Percentiles rank a stretch among this genome's conserved stretches.
Conservation (phyloP, 2,888 invertebrate genomes). For the Limnephilus lunatus region DNA sequence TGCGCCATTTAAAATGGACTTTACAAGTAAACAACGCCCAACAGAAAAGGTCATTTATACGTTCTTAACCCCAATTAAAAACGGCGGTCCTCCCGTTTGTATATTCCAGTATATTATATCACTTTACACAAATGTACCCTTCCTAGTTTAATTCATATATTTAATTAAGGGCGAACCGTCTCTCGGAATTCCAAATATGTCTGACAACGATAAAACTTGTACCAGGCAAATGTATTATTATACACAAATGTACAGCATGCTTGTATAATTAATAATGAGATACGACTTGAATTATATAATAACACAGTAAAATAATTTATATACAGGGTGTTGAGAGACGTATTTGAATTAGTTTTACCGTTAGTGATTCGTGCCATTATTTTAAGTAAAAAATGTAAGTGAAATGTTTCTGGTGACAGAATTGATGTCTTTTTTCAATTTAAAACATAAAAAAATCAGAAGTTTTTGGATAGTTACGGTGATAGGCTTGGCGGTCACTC, state of each 20-base stretch:
- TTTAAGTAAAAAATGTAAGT: no score
- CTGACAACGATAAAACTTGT: neutral
- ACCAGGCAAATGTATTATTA: neutral
- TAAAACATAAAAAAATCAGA: no score
- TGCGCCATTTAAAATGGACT: no score
- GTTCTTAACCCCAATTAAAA: neutral
- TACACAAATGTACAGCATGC: neutral
- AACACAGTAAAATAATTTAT: neutral
- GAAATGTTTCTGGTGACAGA: no score
- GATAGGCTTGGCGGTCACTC: no score
- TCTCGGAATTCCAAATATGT: neutral
- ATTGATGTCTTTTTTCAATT: no score
- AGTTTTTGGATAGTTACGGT: no score
- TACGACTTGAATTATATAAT: neutral
- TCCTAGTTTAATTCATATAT: neutral
- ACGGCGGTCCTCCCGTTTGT: conserved; percentile 7
- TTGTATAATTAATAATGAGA: neutral
- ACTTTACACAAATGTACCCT: neutral
- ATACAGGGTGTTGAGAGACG: no score
- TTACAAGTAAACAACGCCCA: no score
- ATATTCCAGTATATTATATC: neutral
- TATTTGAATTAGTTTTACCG: no score
- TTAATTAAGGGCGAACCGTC: conserved; percentile 14
- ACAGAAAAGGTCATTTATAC: no score
- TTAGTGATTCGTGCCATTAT: no score